These are phyloP conservation scores for Canis aureus DNA, from an alignment of 2,113 vertebrate genomes.

Conservation along the genomic window DNA sequence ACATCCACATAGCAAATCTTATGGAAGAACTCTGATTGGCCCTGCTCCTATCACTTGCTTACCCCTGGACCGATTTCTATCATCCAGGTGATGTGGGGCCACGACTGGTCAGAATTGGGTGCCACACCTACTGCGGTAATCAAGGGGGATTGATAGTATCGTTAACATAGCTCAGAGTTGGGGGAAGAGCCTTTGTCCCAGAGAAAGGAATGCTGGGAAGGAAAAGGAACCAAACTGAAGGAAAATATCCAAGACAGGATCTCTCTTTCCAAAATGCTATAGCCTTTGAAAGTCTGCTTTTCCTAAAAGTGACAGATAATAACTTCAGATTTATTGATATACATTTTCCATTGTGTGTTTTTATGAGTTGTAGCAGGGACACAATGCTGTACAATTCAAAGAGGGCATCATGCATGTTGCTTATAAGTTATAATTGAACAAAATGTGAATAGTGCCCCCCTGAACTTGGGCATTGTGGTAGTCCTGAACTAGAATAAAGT, in stretches of 20 bases:
- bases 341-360: constrained; percentile 4
- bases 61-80: not conserved
- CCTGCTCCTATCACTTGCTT: not conserved
- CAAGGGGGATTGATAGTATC: not conserved
- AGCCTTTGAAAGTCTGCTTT: constrained; percentile 15
- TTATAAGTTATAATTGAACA: not conserved
- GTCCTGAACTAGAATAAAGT: not conserved
- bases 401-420: not conserved
- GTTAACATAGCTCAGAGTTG: not conserved
- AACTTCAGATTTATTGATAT: not conserved
- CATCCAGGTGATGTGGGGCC: not conserved
- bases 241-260: not conserved
- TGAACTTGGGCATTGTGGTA: not conserved
- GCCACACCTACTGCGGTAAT: not conserved
- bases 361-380: not conserved
- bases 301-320: not conserved
- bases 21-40: not conserved
- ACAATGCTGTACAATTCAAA: not conserved
- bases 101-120: not conserved
- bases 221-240: not conserved
- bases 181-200: not conserved
- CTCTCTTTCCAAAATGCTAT: not conserved
- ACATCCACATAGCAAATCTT: not conserved
- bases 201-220: not conserved
- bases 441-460: not conserved